Conservation (phyloP, 1,140 invertebrate species). For the Drosophila miranda region DNA sequence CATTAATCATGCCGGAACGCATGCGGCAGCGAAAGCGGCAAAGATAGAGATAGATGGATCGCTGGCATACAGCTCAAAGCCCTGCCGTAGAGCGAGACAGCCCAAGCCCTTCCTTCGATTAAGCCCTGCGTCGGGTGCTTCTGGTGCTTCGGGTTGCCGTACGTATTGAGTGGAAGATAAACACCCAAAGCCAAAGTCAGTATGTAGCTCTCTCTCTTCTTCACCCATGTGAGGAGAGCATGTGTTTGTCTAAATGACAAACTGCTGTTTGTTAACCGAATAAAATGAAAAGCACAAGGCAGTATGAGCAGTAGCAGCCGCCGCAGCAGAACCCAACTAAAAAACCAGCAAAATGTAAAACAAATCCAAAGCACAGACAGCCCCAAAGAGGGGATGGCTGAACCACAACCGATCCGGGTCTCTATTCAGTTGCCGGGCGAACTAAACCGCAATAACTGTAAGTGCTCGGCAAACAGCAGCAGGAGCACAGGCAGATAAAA, state of each 20-base stretch:
- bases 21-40: constrained; percentile 33
- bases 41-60: constrained; percentile 36
- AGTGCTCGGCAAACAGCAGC: constrained; percentile 68
- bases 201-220: background rate
- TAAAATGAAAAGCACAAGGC: constrained; percentile 32
- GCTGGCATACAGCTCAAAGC: background rate
- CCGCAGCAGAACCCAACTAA: background rate
- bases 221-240: constrained; percentile 2
- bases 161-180: constrained; percentile 40
- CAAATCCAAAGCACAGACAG: constrained; percentile 28
- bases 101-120: constrained; percentile 31
- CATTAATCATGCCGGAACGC: constrained; percentile 75
- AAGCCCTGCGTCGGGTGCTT: constrained; percentile 22
- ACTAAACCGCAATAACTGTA: constrained; percentile 78
- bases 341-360: constrained; percentile 33
- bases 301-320: background rate
- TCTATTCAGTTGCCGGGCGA: constrained; percentile 69
- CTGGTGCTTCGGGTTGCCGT: background rate
- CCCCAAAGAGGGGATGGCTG: background rate
- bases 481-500: constrained; percentile 7
- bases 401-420: constrained; percentile 17
- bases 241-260: constrained; percentile 65
- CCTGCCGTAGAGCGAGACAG: background rate
- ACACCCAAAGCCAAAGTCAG: constrained; percentile 58
- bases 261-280: constrained; percentile 56